A percentile compares a stretch with the other conserved stretches of the same genome.
phyloP scores from a whole-genome alignment of 2,113 vertebrate species.

The Ranitomeya variabilis region DNA sequence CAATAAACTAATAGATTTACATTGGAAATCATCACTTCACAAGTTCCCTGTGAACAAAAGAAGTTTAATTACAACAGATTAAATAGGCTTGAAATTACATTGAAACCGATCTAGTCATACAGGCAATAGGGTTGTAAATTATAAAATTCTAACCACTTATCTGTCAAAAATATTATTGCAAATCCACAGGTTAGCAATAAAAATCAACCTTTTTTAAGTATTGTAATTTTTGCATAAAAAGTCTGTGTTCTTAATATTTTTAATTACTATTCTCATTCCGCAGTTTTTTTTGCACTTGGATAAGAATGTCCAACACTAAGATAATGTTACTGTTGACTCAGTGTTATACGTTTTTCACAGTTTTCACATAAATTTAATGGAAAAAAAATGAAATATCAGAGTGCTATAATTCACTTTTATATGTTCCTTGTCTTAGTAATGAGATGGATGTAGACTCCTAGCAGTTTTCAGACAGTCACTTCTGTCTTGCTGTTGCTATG shows the following conservation, averaged over 20 bases:
- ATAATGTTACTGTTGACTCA: neutral
- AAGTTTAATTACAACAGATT: neutral
- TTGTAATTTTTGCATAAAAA: neutral
- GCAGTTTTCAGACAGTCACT: conserved; percentile 85
- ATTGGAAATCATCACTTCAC: neutral
- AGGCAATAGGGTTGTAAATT: neutral
- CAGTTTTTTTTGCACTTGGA: neutral
- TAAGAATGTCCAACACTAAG: neutral
- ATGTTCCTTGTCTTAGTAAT: neutral
- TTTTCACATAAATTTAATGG: neutral
- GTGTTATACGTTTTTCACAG: neutral
- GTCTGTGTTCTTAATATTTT: neutral
- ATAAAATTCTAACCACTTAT: neutral
- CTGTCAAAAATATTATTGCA: neutral
- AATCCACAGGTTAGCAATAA: neutral
- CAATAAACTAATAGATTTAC: no score
- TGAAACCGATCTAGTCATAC: neutral
- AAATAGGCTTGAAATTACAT: neutral
- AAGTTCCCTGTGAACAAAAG: neutral
- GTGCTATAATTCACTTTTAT: neutral
- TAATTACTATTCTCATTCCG: neutral
- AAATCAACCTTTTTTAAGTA: neutral
- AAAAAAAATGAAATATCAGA: neutral
- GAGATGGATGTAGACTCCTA: neutral
- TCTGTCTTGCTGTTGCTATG: conserved; percentile 97